Evolutionary conservation across 2,797 vertebrate species (phyloP), one percentile per base, ranked within the genome.

Genomic region (Vultur gryphus): DNA sequence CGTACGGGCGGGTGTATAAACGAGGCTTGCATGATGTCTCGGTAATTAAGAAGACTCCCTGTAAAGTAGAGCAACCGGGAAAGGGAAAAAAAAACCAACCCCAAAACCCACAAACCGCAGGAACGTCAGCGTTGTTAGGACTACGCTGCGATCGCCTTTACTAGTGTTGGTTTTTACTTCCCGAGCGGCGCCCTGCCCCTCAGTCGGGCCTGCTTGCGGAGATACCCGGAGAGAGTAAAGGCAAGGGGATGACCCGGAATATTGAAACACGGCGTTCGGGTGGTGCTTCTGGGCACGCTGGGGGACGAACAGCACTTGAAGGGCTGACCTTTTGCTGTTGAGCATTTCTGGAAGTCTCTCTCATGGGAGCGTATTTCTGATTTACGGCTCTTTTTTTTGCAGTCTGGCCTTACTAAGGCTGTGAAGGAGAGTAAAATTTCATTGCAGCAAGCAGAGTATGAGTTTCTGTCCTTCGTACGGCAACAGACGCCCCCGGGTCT

Each of bases 381-480:
- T 78, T 88, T 33, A 13, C 87, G 97, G 59, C 91, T 98, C 91
- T 98, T n/a, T 97, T n/a, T n/a, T 65, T 98, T 97, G 92, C 97
- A 99, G 99, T 99, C 99, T 94, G 99, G 99, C 89, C 98, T 99
- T 65, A 99, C 99, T 3, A 99, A 99, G 97, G 99, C 99, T 4
- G 99, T 99, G 59, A 98, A 98, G 95, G 98, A 99, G 97, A 99
- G 99, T 44, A 98, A 98, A 49, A 98, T 99, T 87, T 98, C 98
- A 2, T 83, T 99, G 96, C 98, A 99, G 97, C 99, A 99, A 91
- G 99, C 99, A 0, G 99, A 99, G 96, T 99, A 99, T 0, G 99
- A 99, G 97, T 99, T 99, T 94, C 98, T 99, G 92, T 99, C 99
- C 79, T 99, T 99, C 28, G 91, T 99, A 86, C 98, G 99, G 20